Percentiles rank a stretch among this genome's conserved stretches.
phyloP scores from a whole-genome alignment of 2,888 invertebrate species.

The Cremastobaeus sp. region DNA sequence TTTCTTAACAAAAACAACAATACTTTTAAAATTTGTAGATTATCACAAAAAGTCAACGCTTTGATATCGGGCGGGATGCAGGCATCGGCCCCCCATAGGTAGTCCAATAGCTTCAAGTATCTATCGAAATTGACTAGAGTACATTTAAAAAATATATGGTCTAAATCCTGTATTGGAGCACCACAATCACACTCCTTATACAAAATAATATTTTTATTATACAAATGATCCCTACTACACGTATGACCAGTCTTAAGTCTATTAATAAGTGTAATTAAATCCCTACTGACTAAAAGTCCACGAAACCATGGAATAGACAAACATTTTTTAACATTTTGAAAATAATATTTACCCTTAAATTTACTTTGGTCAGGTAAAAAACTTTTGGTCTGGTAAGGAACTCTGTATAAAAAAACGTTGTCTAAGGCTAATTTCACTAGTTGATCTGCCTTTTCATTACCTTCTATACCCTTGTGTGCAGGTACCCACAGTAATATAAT shows the following conservation, averaged over 20 bases:
- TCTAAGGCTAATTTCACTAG: neutral
- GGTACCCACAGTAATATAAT: neutral
- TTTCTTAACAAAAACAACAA: no score
- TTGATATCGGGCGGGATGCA: neutral
- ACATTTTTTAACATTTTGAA: neutral
- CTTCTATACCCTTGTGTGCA: neutral
- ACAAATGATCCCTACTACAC: neutral
- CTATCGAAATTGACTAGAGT: neutral
- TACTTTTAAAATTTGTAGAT: neutral
- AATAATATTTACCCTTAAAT: slow-evolving; percentile 10
- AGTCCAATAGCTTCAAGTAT: neutral
- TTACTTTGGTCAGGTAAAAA: neutral
- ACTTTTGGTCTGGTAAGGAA: neutral
- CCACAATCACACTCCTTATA: neutral
- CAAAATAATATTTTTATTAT: neutral
- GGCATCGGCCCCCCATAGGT: neutral
- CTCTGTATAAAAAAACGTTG: neutral
- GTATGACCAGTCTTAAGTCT: slow-evolving; percentile 9
- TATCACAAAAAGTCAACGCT: neutral
- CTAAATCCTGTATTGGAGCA: neutral
- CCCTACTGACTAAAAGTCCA: neutral
- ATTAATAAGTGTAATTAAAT: slow-evolving; percentile 14
- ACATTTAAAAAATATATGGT: neutral
- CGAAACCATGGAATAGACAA: slow-evolving; percentile 9
- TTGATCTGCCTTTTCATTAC: neutral